Base-by-base conservation (phyloP, 2,888 invertebrate species). In the Philaethria dido region DNA sequence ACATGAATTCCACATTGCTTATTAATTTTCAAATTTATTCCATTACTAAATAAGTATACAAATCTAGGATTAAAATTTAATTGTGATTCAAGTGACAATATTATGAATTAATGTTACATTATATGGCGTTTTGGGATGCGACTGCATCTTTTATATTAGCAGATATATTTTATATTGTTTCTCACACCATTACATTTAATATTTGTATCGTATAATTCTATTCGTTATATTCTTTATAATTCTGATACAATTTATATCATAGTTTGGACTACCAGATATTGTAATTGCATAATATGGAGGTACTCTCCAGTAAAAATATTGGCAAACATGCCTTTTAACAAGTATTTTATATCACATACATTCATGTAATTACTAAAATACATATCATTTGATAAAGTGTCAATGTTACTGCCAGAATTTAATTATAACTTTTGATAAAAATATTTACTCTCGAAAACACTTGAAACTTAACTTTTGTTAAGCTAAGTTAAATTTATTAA, bases 1-100 rank as follows among this genome's bases (percentile, higher is more conserved):
- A 57, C 25, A 60, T 60, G 18, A 60, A 60, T 60, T 60, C 45
- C 13, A 60, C 29, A 33, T 29, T 20, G 14, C 45, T 44, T 42
- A 39, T 42, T 22, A 25, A 29, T 11, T 29, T 25, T 29, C 48
- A 22, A 29, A 16, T 55, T 29, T 42, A 48, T 59, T 59, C 29
- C 57, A 48, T 64, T 22, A 13, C 4, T 52, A 48, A 54, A 59
- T 39, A 60, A 52, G 14, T 13, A 39, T 36, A 48, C 25, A 63
- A 63, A 55, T 29, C 48, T 64, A 44, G 29, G 42, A n/a, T 50
- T 65, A 48, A 16, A n/a, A 33, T 50, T n/a, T 18, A 20, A 60
- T 60, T 65, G 65, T 65, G 60, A 65, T 65, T 50, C 45, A 60
- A 20, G 60, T 42, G 65, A 65, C 65, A 65, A 65, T 64, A 59